Evolutionary conservation across 1,140 invertebrate species (phyloP).

Genomic region (Archegozetes longisetosus): DNA sequence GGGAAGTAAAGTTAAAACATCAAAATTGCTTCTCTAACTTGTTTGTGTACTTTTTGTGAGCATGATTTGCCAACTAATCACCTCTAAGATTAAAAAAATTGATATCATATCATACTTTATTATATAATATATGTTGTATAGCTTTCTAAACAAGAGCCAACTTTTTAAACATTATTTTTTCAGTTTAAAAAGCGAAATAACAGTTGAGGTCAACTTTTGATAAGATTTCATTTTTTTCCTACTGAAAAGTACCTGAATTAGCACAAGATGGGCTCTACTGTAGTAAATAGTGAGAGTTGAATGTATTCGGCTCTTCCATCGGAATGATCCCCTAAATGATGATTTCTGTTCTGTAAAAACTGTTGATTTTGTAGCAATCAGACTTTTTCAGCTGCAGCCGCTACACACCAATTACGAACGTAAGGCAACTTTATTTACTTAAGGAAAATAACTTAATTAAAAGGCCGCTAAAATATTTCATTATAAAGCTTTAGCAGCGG

Average conservation of each 20-base stretch:
- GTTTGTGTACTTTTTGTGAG: neutral
- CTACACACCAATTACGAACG: neutral
- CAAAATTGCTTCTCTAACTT: neutral
- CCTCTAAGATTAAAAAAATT: too few species aligned
- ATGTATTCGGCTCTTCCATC: neutral
- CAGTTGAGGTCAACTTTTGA: too few species aligned
- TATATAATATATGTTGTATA: neutral
- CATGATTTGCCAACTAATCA: too few species aligned
- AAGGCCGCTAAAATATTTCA: neutral
- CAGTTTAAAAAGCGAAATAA: too few species aligned
- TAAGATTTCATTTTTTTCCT: neutral
- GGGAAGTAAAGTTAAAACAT: neutral
- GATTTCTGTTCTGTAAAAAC: neutral
- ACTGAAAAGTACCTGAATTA: neutral
- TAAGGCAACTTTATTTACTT: neutral
- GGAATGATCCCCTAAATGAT: neutral
- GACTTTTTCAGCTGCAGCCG: neutral
- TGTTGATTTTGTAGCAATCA: neutral
- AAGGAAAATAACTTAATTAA: neutral
- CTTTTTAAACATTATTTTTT: too few species aligned
- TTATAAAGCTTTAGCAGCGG: too few species aligned
- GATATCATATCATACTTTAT: neutral
- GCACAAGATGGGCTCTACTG: neutral
- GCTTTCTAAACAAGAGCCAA: too few species aligned
- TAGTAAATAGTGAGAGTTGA: neutral